These are phyloP conservation scores for Aplodontia rufa DNA, from an alignment of 2,113 vertebrate genomes.

Conservation along the genomic window DNA sequence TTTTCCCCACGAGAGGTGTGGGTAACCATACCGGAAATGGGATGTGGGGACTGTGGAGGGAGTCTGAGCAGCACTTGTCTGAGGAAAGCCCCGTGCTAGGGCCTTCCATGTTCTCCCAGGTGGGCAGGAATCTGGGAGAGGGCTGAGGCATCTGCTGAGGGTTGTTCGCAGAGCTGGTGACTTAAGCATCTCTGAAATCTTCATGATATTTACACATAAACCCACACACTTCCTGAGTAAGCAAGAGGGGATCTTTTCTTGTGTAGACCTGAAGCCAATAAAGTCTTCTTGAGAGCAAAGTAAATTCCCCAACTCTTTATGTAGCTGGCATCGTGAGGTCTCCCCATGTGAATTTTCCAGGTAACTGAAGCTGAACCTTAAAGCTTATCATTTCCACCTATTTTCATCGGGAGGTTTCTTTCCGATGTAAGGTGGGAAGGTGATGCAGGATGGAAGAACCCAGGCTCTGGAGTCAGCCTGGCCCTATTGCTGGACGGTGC, in stretches of 20 bases:
- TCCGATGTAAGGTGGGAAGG: neutral
- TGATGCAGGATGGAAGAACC: neutral
- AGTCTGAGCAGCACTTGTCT: neutral
- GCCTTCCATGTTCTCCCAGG: neutral
- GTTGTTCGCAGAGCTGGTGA: neutral
- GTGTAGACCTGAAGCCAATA: neutral
- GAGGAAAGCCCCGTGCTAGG: neutral
- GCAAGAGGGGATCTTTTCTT: neutral
- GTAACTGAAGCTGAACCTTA: neutral
- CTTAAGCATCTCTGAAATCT: neutral
- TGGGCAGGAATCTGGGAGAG: neutral
- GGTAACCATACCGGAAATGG: neutral
- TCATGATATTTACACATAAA: neutral
- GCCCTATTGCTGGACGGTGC: neutral
- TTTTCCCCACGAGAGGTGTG: neutral
- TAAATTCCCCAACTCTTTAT: neutral
- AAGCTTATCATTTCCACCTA: neutral
- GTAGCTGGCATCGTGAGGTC: neutral
- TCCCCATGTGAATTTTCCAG: neutral
- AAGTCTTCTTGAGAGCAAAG: neutral
- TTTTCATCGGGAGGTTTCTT: neutral
- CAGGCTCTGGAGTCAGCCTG: neutral
- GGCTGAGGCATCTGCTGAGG: neutral
- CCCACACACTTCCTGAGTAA: neutral
- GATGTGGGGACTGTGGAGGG: neutral